Evolutionary conservation across 1,140 invertebrate genomes (phyloP).

Genomic region (Diorhabda elongata): DNA sequence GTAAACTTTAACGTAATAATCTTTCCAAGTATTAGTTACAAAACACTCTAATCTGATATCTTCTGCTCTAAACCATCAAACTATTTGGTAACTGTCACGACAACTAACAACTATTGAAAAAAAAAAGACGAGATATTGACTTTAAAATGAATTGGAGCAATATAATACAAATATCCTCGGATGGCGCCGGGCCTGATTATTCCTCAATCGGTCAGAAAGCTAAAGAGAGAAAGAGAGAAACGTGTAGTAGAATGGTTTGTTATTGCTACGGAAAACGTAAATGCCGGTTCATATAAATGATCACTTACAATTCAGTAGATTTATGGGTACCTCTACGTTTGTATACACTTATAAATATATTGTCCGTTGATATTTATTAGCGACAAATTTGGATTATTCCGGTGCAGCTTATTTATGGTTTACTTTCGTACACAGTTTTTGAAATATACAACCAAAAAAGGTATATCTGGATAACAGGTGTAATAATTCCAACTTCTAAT

Average conservation of each 20-base stretch:
- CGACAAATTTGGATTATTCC: constrained; percentile 18
- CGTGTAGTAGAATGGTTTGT: constrained; percentile 5
- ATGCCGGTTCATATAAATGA: constrained; percentile 17
- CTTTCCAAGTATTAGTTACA: too few species aligned
- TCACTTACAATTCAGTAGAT: constrained; percentile 22
- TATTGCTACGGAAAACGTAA: constrained; percentile 22
- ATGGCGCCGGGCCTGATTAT: not conserved
- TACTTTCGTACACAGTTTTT: constrained; percentile 5
- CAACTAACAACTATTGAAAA: too few species aligned
- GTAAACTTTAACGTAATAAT: too few species aligned
- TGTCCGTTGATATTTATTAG: constrained; percentile 17
- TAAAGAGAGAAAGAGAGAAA: not conserved
- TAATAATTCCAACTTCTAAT: too few species aligned
- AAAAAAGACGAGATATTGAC: too few species aligned
- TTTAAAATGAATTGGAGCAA: too few species aligned
- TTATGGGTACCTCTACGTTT: constrained; percentile 17
- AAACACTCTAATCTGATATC: too few species aligned
- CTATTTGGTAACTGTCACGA: too few species aligned
- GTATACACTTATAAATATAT: constrained; percentile 19
- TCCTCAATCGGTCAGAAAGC: not conserved
- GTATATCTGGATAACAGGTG: not conserved
- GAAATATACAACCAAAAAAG: not conserved
- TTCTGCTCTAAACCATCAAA: too few species aligned
- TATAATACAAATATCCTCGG: too few species aligned
- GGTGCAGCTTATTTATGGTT: constrained; percentile 12